Percentiles rank a stretch among this genome's conserved stretches.
Evolutionary conservation across 1,140 invertebrate genomes (phyloP).

Genomic region (Scylla paramamosain): DNA sequence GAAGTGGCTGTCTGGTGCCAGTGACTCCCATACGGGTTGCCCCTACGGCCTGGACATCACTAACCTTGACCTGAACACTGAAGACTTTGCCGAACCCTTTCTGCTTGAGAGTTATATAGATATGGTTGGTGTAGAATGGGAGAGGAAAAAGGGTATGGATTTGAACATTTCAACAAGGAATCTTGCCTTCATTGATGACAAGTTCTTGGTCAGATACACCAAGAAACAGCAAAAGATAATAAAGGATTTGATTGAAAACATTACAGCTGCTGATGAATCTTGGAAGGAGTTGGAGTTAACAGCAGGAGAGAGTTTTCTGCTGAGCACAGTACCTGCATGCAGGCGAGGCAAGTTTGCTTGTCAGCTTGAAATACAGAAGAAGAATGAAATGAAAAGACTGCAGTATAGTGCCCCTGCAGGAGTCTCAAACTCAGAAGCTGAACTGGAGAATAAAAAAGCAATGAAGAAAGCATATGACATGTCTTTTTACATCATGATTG

Average conservation of each 20-base stretch:
- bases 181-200: slow-evolving; percentile 64
- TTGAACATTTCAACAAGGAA: slow-evolving; percentile 43
- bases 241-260: slow-evolving; percentile 17
- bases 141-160: slow-evolving; percentile 63
- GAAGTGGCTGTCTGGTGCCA: slow-evolving; percentile 38
- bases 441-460: slow-evolving; percentile 21
- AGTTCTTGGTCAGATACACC: slow-evolving; percentile 57
- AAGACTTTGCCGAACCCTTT: slow-evolving; percentile 57
- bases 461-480: slow-evolving; percentile 17
- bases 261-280: slow-evolving; percentile 50
- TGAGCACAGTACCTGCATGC: slow-evolving; percentile 46
- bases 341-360: background rate
- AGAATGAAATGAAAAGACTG: slow-evolving; percentile 30
- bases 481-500: slow-evolving; percentile 44
- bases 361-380: slow-evolving; percentile 48
- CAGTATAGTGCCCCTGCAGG: background rate
- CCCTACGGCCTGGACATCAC: slow-evolving; percentile 55
- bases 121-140: slow-evolving; percentile 69
- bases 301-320: slow-evolving; percentile 40
- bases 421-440: background rate
- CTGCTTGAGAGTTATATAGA: slow-evolving; percentile 63
- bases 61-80: slow-evolving; percentile 48
- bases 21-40: slow-evolving; percentile 48
- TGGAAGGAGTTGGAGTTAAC: slow-evolving; percentile 46
- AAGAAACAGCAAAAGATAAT: slow-evolving; percentile 53